Percentiles rank a stretch among this genome's conserved stretches.
These are phyloP conservation scores for Archocentrus centrarchus DNA, from an alignment of 2,113 vertebrate species.

Conservation along the genomic window DNA sequence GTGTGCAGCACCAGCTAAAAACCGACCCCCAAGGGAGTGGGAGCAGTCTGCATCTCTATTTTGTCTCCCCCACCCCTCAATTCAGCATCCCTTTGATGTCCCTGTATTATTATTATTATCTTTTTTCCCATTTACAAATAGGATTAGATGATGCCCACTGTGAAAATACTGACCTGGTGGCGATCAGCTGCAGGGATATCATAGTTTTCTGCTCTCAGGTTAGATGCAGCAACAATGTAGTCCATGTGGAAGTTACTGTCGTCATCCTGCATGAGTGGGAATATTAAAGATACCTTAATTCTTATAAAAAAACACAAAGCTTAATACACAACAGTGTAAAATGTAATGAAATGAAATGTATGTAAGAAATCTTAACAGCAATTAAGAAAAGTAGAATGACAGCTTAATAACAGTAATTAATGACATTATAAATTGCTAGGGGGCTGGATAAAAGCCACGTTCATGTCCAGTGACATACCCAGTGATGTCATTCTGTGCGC, in stretches of 20 bases:
- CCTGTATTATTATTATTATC: neutral
- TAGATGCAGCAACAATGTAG: slow-evolving; percentile 87
- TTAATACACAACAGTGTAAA: neutral
- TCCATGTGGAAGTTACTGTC: slow-evolving; percentile 86
- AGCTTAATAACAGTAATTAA: neutral
- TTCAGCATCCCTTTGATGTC: neutral
- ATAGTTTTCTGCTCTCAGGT: slow-evolving; percentile 89
- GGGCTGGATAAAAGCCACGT: neutral
- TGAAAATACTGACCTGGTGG: slow-evolving; percentile 74
- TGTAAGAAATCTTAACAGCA: neutral
- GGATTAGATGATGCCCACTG: neutral
- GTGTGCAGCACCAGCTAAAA: slow-evolving; percentile 58
- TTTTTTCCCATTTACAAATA: neutral
- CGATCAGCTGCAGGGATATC: slow-evolving; percentile 81
- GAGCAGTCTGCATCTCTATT: neutral
- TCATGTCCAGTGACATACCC: neutral
- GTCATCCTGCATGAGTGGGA: slow-evolving; percentile 81
- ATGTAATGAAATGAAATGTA: neutral
- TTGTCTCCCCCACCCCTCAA: neutral
- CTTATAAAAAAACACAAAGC: neutral
- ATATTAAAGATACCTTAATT: slow-evolving; percentile 22
- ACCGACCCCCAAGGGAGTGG: slow-evolving; percentile 40
- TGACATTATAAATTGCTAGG: neutral
- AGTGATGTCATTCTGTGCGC: neutral
- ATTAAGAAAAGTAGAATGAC: neutral